phyloP scores from a whole-genome alignment of 2,797 vertebrate species.

The Sciaenops ocellatus region DNA sequence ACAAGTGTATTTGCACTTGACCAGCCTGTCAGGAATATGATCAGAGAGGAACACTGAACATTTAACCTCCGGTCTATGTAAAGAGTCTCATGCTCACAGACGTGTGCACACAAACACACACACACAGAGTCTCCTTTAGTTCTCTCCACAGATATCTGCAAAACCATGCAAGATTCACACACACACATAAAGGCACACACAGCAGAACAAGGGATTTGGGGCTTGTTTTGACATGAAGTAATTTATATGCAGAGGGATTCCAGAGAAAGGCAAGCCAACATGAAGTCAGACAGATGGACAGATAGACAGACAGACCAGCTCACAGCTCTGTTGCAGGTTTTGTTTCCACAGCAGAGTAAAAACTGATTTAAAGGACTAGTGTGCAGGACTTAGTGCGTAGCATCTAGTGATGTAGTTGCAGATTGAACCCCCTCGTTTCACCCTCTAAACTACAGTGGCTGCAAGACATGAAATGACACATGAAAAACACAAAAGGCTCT shows the following conservation, averaged over 20 bases:
- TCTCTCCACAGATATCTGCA: not conserved
- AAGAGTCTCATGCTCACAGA: conserved; percentile 42
- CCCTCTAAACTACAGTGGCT: too few species aligned
- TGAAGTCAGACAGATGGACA: conserved; percentile 46
- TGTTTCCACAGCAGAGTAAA: conserved; percentile 9
- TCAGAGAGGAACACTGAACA: conserved; percentile 56
- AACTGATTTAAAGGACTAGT: not conserved
- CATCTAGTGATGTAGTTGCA: too few species aligned
- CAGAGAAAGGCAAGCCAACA: conserved; percentile 50
- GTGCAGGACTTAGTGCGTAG: too few species aligned
- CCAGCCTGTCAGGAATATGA: conserved; percentile 47
- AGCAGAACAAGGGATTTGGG: conserved; percentile 48
- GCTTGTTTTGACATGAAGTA: conserved; percentile 73
- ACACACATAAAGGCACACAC: not conserved
- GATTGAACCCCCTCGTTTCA: too few species aligned
- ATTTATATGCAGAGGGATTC: conserved; percentile 71
- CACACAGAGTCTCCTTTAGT: not conserved
- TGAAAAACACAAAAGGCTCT: too few species aligned
- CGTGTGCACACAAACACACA: conserved; percentile 5
- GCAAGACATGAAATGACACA: too few species aligned
- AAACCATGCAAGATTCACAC: not conserved
- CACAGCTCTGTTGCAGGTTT: not conserved
- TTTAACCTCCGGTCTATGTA: conserved; percentile 48
- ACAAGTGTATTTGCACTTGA: conserved; percentile 10
- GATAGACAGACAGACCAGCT: conserved; percentile 22